phyloP scores from a whole-genome alignment of 2,113 vertebrate species.

The Micronycteris hirsuta region DNA sequence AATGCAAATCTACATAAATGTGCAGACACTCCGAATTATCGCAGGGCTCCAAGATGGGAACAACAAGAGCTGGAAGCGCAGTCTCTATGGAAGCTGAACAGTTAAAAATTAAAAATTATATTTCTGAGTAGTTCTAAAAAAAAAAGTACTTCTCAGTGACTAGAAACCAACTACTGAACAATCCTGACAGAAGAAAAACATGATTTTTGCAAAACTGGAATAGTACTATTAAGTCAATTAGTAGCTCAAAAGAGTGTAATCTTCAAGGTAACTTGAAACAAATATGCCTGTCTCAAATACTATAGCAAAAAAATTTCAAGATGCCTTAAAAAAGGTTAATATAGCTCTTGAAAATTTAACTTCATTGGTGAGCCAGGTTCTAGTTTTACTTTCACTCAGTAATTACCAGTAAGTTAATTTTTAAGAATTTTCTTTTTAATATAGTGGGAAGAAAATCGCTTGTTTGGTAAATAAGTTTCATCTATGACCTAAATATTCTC shows the following conservation, averaged over 20 bases:
- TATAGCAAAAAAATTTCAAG: not conserved
- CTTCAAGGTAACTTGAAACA: slow-evolving; percentile 27
- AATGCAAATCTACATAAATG: slow-evolving; percentile 98
- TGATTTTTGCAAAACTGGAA: slow-evolving; percentile 29
- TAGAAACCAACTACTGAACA: slow-evolving; percentile 19
- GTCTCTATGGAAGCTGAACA: slow-evolving; percentile 94
- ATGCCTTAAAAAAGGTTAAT: not conserved
- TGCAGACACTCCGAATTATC: slow-evolving; percentile 97
- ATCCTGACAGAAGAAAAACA: slow-evolving; percentile 24
- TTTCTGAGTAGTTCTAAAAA: not conserved
- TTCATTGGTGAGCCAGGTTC: not conserved
- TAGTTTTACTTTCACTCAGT: not conserved
- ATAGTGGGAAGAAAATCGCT: slow-evolving; percentile 15
- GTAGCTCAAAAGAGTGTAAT: slow-evolving; percentile 18
- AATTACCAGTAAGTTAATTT: not conserved
- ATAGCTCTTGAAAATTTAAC: not conserved
- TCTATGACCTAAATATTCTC: slow-evolving; percentile 3
- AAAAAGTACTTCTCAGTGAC: not conserved
- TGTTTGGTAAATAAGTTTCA: slow-evolving; percentile 35
- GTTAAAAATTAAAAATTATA: slow-evolving; percentile 49
- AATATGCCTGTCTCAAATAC: not conserved
- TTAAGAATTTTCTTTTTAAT: slow-evolving; percentile 35
- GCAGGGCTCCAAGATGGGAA: slow-evolving; percentile 97
- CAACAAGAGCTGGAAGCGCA: slow-evolving; percentile 93
- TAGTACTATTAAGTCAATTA: not conserved